phyloP scores from a whole-genome alignment of 1,140 invertebrate genomes.

The Dufourea novaeangliae region DNA sequence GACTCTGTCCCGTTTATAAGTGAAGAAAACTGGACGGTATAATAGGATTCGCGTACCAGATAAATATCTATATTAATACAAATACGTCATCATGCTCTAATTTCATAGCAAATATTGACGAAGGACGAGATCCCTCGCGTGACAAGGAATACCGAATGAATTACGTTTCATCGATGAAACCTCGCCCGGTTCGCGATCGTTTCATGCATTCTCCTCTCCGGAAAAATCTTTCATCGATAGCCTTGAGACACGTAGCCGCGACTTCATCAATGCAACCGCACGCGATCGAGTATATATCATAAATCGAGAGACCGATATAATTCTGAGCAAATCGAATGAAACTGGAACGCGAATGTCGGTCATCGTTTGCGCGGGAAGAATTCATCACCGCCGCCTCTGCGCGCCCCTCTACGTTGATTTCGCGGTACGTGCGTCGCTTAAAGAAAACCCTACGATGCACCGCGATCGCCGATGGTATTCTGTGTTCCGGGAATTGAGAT shows the following conservation, averaged over 20 bases:
- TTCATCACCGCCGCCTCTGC: not conserved
- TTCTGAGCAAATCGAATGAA: constrained; percentile 47
- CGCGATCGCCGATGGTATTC: not conserved
- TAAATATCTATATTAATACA: no score
- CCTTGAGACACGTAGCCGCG: not conserved
- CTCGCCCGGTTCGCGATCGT: not conserved
- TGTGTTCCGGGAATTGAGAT: not conserved
- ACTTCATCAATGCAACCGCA: constrained; percentile 5
- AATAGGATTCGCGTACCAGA: no score
- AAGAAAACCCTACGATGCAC: not conserved
- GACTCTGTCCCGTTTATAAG: no score
- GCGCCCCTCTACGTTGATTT: constrained; percentile 1
- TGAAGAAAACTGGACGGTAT: no score
- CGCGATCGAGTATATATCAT: constrained; percentile 47
- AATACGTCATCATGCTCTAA: no score
- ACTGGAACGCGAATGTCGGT: constrained; percentile 60
- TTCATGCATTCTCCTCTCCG: not conserved
- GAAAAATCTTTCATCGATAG: not conserved
- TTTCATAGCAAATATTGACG: not conserved
- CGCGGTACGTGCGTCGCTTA: constrained; percentile 8
- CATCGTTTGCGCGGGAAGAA: constrained; percentile 24
- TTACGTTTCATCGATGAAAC: not conserved
- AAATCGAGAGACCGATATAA: constrained; percentile 53
- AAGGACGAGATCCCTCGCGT: not conserved
- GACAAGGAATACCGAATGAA: not conserved